Evolutionary conservation across 1,140 invertebrate species (phyloP), one percentile per base, ranked within the genome.

Genomic region (Rhyzopertha dominica): DNA sequence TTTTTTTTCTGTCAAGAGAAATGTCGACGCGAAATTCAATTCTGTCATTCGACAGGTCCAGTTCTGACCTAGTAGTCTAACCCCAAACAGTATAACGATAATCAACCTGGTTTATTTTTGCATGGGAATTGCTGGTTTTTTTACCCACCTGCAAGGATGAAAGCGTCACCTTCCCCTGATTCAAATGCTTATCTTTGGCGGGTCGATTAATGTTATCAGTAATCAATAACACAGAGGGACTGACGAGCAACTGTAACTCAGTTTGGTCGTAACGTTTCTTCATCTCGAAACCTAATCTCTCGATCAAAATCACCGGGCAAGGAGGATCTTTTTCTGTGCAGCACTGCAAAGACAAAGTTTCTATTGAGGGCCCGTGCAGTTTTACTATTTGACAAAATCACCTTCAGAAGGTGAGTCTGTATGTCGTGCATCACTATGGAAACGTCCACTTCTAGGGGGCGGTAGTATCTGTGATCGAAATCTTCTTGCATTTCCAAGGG

Each of bases 231-330:
- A 92, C 84, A 1, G 90, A 82, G 0, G 95, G 95, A 47, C 91
- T 95, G 0, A 98, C 68, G 0, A 97, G 67, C 0, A 98, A 68
- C 61, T 98, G 95, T 0, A 98, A 72, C 53, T 86, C 85, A 0
- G 92, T 98, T 67, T 96, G 91, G 47, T 79, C 79, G 62, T 87
- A 97, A 5, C 80, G 77, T 65, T 97, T 98, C 56, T 93, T 87
- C 88, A 98, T 91, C 75, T 98, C 95, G 72, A 98, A 96, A 3
- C 88, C 90, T 55, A 97, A 84, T 49, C 91, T 75, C 70, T 97
- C 93, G 9, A 96, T 74, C 30, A 92, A 73, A 52, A 95, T 80
- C 13, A 90, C 82, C 0, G 94, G 94, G 72, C 93, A 96, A 0
- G 91, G 81, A 5, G 89, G 85, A 70, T 93, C 89, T 48, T 80